These are phyloP conservation scores for Netelia inedita DNA, from an alignment of 2,888 invertebrate species.

Conservation along the genomic window DNA sequence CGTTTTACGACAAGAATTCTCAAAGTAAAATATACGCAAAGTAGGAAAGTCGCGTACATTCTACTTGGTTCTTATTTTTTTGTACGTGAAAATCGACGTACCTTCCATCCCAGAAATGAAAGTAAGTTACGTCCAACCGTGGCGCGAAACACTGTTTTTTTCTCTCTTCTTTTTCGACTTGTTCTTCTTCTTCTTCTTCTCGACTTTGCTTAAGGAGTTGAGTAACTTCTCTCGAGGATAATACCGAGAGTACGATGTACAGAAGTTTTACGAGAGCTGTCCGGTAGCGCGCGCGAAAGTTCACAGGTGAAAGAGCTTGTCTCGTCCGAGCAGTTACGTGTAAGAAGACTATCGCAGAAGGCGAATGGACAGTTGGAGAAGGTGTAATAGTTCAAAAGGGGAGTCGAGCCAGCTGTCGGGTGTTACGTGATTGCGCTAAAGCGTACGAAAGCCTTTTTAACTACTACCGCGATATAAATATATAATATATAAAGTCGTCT, in stretches of 20 bases:
- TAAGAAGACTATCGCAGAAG: constrained; percentile 7
- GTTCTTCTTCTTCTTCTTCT: not conserved
- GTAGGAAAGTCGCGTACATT: not conserved
- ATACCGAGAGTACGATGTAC: constrained; percentile 3
- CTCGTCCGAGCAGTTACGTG: constrained; percentile 38
- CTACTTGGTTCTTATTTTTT: not conserved
- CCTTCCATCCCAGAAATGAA: constrained; percentile 20
- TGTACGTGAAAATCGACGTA: constrained; percentile 6
- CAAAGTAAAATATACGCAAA: constrained; percentile 1
- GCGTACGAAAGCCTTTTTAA: not conserved
- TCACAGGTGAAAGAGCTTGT: constrained; percentile 24
- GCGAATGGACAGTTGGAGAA: constrained; percentile 26
- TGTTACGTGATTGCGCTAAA: constrained; percentile 47
- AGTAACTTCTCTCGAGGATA: constrained; percentile 23
- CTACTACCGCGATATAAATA: not conserved
- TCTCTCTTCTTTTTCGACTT: not conserved
- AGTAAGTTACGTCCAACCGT: constrained; percentile 40
- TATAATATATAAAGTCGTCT: not conserved
- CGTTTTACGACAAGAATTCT: constrained; percentile 2
- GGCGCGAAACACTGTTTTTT: not conserved
- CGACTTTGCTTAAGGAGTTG: not conserved
- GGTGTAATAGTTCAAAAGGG: constrained; percentile 36
- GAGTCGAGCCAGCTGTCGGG: constrained; percentile 10
- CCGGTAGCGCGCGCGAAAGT: constrained; percentile 50
- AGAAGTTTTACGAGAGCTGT: constrained; percentile 47